Conservation (phyloP, 2,888 invertebrate genomes). For the Synergus japonicus region DNA sequence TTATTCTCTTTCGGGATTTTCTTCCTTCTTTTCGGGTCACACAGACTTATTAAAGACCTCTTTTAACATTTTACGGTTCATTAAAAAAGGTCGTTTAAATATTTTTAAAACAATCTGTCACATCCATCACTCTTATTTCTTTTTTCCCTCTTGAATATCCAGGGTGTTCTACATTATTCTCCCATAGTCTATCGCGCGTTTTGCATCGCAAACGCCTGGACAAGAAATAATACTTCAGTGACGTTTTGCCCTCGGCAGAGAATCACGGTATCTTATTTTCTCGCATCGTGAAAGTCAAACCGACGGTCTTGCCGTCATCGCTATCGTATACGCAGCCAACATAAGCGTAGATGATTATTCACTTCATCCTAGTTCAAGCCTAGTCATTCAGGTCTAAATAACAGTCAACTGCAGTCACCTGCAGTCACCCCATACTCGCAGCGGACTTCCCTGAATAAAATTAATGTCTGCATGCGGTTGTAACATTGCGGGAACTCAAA, state of each 20-base stretch:
- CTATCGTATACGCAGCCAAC: conserved; percentile 25
- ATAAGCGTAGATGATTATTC: conserved; percentile 32
- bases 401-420: too few species aligned
- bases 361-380: conserved; percentile 24
- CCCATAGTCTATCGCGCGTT: not conserved
- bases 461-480: conserved; percentile 9
- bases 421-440: not conserved
- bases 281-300: conserved; percentile 24
- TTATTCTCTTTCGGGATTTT: conserved; percentile 45
- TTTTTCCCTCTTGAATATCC: not conserved
- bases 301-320: not conserved
- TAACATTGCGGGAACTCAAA: not conserved
- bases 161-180: conserved; percentile 10
- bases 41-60: not conserved
- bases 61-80: not conserved
- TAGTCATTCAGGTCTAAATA: conserved; percentile 12
- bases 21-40: conserved; percentile 45
- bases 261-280: conserved; percentile 21
- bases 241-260: conserved; percentile 33
- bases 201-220: conserved; percentile 22
- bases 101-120: not conserved
- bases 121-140: not conserved
- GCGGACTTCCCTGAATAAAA: not conserved
- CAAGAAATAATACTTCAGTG: conserved; percentile 32
- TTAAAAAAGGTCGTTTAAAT: not conserved